Conservation (phyloP, 2,113 vertebrate genomes). For the Nesospiza acunhae region DNA sequence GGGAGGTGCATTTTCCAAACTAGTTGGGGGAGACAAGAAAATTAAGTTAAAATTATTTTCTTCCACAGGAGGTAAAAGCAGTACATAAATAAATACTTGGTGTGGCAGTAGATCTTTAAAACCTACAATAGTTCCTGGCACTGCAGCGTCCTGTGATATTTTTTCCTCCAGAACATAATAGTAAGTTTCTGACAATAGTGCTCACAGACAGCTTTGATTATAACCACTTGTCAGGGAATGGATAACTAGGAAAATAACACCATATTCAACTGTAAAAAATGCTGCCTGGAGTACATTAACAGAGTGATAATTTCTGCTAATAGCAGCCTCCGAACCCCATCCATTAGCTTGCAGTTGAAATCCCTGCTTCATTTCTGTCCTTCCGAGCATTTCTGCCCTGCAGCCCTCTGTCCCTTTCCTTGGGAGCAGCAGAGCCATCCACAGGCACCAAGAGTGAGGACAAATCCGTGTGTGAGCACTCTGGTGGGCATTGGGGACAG, state of each 20-base stretch:
- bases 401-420: not conserved
- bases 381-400: not conserved
- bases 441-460: not conserved
- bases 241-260: conserved; percentile 65
- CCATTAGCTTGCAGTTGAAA: conserved; percentile 29
- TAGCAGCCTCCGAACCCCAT: conserved; percentile 26
- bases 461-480: not conserved
- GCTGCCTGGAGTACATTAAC: conserved; percentile 58
- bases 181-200: conserved; percentile 65
- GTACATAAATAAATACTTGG: conserved; percentile 64
- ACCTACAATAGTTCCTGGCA: conserved; percentile 55
- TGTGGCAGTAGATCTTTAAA: conserved; percentile 60
- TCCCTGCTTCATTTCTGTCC: conserved; percentile 1
- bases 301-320: conserved; percentile 63
- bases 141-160: conserved; percentile 26
- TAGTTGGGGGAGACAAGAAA: conserved; percentile 63
- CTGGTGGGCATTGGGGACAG: not conserved
- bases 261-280: conserved; percentile 54
- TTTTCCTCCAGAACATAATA: conserved; percentile 53
- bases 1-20: conserved; percentile 49
- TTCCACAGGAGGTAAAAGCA: conserved; percentile 57
- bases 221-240: conserved; percentile 61
- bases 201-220: conserved; percentile 71
- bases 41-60: conserved; percentile 72
- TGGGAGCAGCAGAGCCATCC: not conserved